Evolutionary conservation across 2,797 vertebrate species (phyloP), one percentile per base, ranked within the genome.

Genomic region (Anniella stebbinsi): DNA sequence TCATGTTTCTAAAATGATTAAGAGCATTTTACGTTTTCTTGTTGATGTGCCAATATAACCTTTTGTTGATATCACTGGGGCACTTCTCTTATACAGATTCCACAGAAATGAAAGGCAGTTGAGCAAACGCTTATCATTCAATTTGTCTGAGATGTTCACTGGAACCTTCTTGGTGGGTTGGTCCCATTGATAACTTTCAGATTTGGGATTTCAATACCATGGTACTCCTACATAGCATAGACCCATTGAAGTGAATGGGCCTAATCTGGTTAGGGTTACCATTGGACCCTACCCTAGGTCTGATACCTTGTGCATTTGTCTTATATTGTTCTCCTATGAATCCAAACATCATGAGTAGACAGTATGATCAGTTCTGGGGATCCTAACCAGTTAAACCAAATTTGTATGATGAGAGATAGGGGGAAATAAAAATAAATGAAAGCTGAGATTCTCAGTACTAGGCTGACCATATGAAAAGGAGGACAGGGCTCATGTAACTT

Each of bases 241-340:
- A 18, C 3, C 38, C 13, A 33, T 25, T 45, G 60, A 66, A 75
- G 13, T 45, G 45, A 45, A 45, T 45, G 45, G 45, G 6, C 45
- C 45, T 45, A 45, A 45, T 45, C 45, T 45, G 45, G 45, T 3
- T 45, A 45, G 45, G 45, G n/a, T n/a, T n/a, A n/a, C n/a, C n/a
- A n/a, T n/a, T n/a, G n/a, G 28, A 57, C 38, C 69, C 1, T 15
- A 88, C 87, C 15, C 69, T 0, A 0, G 33, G 13, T 72, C 70
- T 84, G 83, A 80, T 33, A 8, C 75, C 51, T 75, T 80, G 18
- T 0, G 0, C 63, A 9, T 0, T 0, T 66, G 8, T 89, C 45
- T 84, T 86, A 45, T 38, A 0, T 13, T 69, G 69, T 38, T 36
- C 4, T 5, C 54, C 1, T 6, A 25, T 13, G 54, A 76, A 3